Evolutionary conservation across 2,113 vertebrate genomes (phyloP).

Genomic region (Galbula dea): DNA sequence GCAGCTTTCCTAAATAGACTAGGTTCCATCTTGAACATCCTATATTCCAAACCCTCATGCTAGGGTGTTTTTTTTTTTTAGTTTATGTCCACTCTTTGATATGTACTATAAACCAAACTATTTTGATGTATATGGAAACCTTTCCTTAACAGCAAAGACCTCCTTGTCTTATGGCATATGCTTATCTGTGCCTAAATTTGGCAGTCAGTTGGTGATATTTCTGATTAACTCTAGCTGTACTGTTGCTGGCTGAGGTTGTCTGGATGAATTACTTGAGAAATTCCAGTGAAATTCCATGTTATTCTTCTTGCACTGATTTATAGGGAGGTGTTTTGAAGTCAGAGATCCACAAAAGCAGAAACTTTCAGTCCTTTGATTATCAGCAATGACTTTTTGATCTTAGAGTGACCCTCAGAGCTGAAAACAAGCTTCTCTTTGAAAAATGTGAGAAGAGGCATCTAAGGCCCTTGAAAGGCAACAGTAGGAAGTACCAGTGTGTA

Average conservation of each 20-base stretch:
- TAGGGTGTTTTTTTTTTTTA: neutral
- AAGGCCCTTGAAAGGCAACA: neutral
- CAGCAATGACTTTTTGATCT: neutral
- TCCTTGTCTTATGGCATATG: neutral
- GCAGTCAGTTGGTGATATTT: neutral
- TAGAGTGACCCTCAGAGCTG: neutral
- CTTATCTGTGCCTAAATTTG: neutral
- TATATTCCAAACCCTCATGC: neutral
- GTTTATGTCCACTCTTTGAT: neutral
- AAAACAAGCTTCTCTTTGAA: constrained; percentile 5
- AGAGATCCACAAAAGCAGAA: neutral
- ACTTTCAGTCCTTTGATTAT: constrained; percentile 3
- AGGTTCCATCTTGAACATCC: neutral
- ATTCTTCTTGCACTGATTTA: neutral
- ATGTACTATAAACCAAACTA: neutral
- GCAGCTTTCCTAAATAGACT: too few species aligned
- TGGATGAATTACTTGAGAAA: neutral
- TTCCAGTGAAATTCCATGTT: neutral
- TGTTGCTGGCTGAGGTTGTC: neutral
- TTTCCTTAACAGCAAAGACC: neutral
- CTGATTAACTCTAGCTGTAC: neutral
- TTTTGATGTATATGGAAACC: neutral
- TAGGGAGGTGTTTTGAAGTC: neutral
- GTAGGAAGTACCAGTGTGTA: neutral
- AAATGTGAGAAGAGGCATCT: neutral